phyloP scores from a whole-genome alignment of 92 coral and sea anemone species.

The Umimayanthus kanabou region DNA sequence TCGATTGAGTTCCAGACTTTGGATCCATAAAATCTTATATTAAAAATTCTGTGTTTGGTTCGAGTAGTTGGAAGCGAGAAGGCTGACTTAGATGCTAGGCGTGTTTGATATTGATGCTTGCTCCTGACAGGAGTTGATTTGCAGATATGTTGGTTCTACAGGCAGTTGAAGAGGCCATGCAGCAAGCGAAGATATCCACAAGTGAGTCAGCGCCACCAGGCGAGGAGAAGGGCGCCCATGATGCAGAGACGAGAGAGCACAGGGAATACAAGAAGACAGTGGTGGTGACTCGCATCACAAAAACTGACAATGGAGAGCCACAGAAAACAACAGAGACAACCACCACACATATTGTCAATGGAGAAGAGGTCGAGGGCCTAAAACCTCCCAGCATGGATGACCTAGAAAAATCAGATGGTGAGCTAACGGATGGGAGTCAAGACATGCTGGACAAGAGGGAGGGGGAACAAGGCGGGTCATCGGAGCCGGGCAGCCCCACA shows the following conservation, averaged over 20 bases:
- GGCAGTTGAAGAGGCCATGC: conserved; percentile 40
- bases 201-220: conserved; percentile 31
- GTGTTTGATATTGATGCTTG: too few relatives aligned
- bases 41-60: too few relatives aligned
- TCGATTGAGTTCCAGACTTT: too few relatives aligned
- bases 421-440: conserved; percentile 28
- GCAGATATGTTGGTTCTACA: not conserved
- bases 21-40: too few relatives aligned
- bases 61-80: too few relatives aligned
- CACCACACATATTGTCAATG: conserved; percentile 30
- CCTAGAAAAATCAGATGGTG: conserved; percentile 23
- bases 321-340: conserved; percentile 31
- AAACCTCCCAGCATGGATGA: conserved; percentile 40
- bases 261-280: conserved; percentile 38
- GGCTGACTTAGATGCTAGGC: too few relatives aligned
- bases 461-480: conserved; percentile 28
- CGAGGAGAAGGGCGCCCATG: conserved; percentile 36
- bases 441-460: conserved; percentile 36
- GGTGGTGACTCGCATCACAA: conserved; percentile 37
- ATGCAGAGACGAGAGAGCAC: conserved; percentile 38
- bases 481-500: conserved; percentile 39
- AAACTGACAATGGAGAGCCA: conserved; percentile 23
- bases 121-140: too few relatives aligned
- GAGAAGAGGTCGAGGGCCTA: conserved; percentile 23
- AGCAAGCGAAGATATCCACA: conserved; percentile 34